Evolutionary conservation across 2,888 invertebrate genomes (phyloP).

Genomic region (Drosophila suboccidentalis): DNA sequence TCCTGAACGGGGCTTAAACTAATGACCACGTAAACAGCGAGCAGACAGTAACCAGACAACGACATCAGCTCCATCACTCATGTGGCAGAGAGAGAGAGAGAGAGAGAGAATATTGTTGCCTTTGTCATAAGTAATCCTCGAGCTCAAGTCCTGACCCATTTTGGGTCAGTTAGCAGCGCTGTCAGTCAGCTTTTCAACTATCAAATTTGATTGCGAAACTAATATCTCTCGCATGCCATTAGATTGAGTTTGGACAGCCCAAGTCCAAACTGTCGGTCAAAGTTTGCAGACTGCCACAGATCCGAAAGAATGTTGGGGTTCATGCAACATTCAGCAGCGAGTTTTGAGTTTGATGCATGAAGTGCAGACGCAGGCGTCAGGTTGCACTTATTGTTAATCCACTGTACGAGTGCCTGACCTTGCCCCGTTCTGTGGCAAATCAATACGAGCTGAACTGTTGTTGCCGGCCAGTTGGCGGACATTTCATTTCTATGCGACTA

Average conservation of each 20-base stretch:
- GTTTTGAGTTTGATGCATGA: constrained; percentile 74
- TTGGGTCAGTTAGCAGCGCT: constrained; percentile 52
- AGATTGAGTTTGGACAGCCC: constrained; percentile 46
- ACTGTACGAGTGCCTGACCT: constrained; percentile 58
- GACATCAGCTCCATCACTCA: constrained; percentile 76
- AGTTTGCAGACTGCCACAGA: constrained; percentile 57
- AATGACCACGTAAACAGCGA: constrained; percentile 82
- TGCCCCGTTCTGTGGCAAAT: constrained; percentile 56
- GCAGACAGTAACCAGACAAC: constrained; percentile 84
- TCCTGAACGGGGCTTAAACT: constrained; percentile 75
- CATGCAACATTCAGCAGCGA: constrained; percentile 49
- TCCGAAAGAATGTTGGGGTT: constrained; percentile 13
- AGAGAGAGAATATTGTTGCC: constrained; percentile 14
- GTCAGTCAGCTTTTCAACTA: constrained; percentile 72
- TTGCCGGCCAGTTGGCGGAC: constrained; percentile 26
- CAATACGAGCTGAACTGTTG: constrained; percentile 41
- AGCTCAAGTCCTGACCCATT: constrained; percentile 59
- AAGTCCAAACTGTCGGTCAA: constrained; percentile 11
- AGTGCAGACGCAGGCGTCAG: constrained; percentile 66
- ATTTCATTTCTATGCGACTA: constrained; percentile 11
- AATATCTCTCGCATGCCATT: constrained; percentile 84
- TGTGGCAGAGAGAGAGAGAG: constrained; percentile 34
- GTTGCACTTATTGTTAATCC: constrained; percentile 47
- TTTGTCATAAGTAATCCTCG: constrained; percentile 23
- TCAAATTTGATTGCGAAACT: constrained; percentile 80